Base-by-base conservation (phyloP, 1,140 invertebrate genomes). In the Drosophila ficusphila region DNA sequence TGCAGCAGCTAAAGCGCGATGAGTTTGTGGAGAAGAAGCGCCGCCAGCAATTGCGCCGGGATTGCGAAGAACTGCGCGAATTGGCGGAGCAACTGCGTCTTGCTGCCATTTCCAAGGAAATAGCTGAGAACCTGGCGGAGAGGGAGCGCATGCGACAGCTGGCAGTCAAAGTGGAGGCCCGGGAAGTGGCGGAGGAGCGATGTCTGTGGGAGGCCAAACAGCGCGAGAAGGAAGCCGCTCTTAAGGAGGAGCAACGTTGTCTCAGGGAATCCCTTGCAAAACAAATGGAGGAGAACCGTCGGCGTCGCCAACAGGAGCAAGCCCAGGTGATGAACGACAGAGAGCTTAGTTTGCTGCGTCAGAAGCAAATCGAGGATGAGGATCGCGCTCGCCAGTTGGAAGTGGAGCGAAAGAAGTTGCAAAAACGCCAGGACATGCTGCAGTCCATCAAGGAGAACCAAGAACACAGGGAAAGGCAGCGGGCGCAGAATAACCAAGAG, bases 31-130 rank as follows among this genome's bases (percentile, higher is more conserved):
- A 88, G 1, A 27, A 54, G 4, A 78, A 71, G 27, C 56, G 57
- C 0, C 82, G 82, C 8, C 77, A 82, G 42, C 77, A 88, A n/a
- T 11, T 88, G 34, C 56, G 64, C 0, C 64, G 60, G 11, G 83
- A 88, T 9, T 78, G 74, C 44, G 47, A 65, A 21, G 74, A 82
- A 2, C 46, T 88, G 1, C 69, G 82, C 0, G 12, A 27, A 7
- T 27, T 88, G 14, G 77, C 74, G 0, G 78, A 88, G 16, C 60
- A 81, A n/a, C 41, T 88, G 9, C 78, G 75, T 8, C 34, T 88
- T 29, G 82, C 82, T 5, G 38, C 70, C 14, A 82, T 88, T 25
- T 78, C 82, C 2, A 88, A 88, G 42, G 77, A 88, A 0, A 25
- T 82, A 1, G 31, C 68, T 4, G 82, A 82, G 5, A 31, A 49